phyloP scores from a whole-genome alignment of 2,888 invertebrate species.

The Synergus japonicus region DNA sequence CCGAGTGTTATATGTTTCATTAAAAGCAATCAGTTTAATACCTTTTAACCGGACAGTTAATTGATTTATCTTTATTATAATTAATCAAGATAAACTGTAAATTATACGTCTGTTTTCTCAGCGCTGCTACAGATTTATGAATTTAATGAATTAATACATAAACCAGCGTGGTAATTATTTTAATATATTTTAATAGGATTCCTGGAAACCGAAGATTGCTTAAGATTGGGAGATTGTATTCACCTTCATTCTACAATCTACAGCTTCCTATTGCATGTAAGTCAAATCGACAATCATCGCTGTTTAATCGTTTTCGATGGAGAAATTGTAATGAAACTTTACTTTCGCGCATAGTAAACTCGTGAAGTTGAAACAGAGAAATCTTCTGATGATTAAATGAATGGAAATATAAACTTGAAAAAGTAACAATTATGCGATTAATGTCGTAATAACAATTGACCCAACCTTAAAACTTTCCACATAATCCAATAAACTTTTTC shows the following conservation, averaged over 20 bases:
- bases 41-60: neutral
- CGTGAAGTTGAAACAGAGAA: conserved; percentile 21
- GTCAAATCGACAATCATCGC: conserved; percentile 19
- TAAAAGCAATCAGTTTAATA: neutral
- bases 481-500: neutral
- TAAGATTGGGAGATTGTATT: conserved; percentile 14
- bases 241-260: neutral
- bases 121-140: neutral
- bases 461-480: neutral
- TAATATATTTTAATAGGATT: conserved; percentile 12
- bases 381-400: neutral
- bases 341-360: conserved; percentile 24
- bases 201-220: neutral
- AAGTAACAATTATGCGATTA: conserved; percentile 7
- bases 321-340: conserved; percentile 38
- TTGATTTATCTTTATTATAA: conserved; percentile 15
- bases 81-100: neutral
- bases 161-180: neutral
- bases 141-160: conserved; percentile 2
- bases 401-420: conserved; percentile 1
- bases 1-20: neutral
- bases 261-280: conserved; percentile 24
- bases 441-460: conserved; percentile 8
- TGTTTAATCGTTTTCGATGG: conserved; percentile 32
- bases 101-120: neutral